Percentiles rank a stretch among this genome's conserved stretches.
These are phyloP conservation scores for Manis crassicaudata DNA, from an alignment of 2,797 vertebrate species.

Conservation along the genomic window DNA sequence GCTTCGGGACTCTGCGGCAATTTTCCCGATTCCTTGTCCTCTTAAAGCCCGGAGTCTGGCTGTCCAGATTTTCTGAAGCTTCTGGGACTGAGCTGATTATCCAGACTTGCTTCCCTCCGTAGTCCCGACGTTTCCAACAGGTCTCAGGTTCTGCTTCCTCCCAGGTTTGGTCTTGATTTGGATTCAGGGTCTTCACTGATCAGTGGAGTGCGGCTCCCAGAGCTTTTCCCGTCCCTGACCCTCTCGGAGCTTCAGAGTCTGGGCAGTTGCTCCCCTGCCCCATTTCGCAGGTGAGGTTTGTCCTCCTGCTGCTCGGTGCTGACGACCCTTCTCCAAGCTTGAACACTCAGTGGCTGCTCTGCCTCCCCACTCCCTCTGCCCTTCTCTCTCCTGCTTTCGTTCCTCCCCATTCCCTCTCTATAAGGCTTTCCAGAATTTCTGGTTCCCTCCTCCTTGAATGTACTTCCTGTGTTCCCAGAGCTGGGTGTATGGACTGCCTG, in stretches of 20 bases:
- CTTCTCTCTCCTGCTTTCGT: background rate
- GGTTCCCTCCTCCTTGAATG: slow-evolving; percentile 39
- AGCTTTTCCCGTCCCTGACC: background rate
- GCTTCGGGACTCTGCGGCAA: background rate
- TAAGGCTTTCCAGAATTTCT: slow-evolving; percentile 31
- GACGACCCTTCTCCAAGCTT: background rate
- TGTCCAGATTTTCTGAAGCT: background rate
- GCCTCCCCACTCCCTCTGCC: background rate
- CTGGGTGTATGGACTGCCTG: background rate
- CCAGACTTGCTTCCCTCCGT: background rate
- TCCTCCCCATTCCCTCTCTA: background rate
- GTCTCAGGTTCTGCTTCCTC: background rate
- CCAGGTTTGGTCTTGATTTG: background rate
- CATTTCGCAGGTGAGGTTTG: background rate
- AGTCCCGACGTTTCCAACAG: background rate
- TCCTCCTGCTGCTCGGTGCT: background rate
- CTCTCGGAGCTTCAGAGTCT: background rate
- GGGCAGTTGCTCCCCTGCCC: background rate
- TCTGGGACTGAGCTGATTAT: background rate
- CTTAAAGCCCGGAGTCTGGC: background rate
- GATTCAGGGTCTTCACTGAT: background rate
- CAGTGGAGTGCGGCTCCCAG: background rate
- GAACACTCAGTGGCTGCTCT: background rate
- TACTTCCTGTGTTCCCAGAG: slow-evolving; percentile 56
- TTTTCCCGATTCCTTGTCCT: background rate